phyloP scores from a whole-genome alignment of 2,113 vertebrate species.

The Myrmecobius fasciatus region DNA sequence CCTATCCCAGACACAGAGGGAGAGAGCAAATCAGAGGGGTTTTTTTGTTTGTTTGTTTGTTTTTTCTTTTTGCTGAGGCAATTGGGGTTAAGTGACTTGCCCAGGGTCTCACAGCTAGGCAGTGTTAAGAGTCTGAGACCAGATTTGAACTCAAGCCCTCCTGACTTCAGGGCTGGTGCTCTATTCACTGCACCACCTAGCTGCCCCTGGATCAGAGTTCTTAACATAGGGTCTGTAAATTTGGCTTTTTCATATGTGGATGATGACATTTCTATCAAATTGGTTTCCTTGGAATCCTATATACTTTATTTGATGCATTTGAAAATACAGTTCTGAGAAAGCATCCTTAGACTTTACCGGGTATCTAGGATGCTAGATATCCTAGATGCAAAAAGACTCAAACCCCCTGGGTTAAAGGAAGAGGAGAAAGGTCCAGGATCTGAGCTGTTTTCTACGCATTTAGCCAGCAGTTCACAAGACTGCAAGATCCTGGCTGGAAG shows the following conservation, averaged over 20 bases:
- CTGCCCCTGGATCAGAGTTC: not conserved
- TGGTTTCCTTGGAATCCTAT: not conserved
- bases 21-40: not conserved
- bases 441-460: not conserved
- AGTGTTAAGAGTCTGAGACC: too few relatives aligned
- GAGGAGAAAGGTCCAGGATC: not conserved
- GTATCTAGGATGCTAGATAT: not conserved
- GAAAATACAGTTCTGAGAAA: not conserved
- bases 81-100: too few relatives aligned
- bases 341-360: not conserved
- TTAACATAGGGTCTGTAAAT: not conserved
- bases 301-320: not conserved
- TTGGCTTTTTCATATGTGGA: not conserved
- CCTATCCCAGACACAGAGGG: not conserved
- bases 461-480: not conserved
- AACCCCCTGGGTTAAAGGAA: slow-evolving; percentile 25
- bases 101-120: too few relatives aligned
- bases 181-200: too few relatives aligned
- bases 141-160: too few relatives aligned
- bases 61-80: too few relatives aligned
- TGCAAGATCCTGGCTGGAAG: not conserved
- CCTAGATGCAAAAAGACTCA: too few relatives aligned
- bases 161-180: too few relatives aligned
- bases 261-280: not conserved
- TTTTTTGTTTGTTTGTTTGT: too few relatives aligned